phyloP scores from a whole-genome alignment of 2,113 vertebrate genomes.

The Tenebrosternarchus preto region DNA sequence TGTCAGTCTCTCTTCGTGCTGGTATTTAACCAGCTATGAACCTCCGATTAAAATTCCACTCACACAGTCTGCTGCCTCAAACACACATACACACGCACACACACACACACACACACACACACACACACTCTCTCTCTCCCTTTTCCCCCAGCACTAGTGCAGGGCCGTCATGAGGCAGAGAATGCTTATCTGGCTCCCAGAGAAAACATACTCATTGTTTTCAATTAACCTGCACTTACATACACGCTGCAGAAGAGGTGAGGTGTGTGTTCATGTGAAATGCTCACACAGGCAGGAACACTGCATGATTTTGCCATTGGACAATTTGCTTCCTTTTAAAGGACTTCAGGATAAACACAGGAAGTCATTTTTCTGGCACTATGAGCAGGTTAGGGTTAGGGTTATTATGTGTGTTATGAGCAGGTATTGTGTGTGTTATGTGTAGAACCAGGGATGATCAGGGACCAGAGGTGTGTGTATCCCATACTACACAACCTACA shows the following conservation, averaged over 20 bases:
- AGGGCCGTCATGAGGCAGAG: slow-evolving; percentile 26
- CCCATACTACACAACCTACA: no score
- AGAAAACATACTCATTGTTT: slow-evolving; percentile 34
- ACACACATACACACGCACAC: slow-evolving; percentile 25
- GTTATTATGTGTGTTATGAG: no score
- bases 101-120: neutral
- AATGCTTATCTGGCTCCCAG: slow-evolving; percentile 39
- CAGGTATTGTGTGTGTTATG: neutral
- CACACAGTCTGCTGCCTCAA: slow-evolving; percentile 58
- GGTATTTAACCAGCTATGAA: slow-evolving; percentile 59
- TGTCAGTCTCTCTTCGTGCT: slow-evolving; percentile 34
- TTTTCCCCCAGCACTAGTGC: slow-evolving; percentile 33
- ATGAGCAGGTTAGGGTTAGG: no score
- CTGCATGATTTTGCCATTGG: neutral
- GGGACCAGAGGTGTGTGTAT: no score
- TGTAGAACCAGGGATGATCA: no score
- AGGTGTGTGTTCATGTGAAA: neutral
- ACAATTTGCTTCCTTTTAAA: neutral
- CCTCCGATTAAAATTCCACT: slow-evolving; percentile 62
- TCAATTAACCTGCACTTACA: slow-evolving; percentile 26
- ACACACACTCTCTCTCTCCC: slow-evolving; percentile 6
- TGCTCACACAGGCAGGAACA: neutral
- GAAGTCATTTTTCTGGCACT: neutral
- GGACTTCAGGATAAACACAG: slow-evolving; percentile 3
- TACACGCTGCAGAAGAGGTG: neutral